Conservation (phyloP, 30 jellyfish, hydroid and myxozoan species). For the Aurelia sp. region DNA sequence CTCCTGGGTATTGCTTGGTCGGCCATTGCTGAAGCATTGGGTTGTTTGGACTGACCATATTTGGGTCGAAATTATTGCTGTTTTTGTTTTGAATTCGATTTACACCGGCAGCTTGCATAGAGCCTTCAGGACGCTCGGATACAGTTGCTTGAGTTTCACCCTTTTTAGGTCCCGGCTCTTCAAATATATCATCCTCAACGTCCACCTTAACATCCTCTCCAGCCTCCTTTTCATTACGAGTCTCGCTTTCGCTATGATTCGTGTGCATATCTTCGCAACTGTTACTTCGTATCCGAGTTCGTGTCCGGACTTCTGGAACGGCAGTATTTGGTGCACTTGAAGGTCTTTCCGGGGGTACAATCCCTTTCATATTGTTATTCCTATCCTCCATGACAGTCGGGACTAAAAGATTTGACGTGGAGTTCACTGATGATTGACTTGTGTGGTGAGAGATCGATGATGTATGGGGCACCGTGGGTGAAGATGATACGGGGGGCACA, state of each 20-base stretch:
- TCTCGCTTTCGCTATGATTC: constrained; percentile 56
- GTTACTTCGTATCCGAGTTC: constrained; percentile 83
- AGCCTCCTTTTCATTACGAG: constrained; percentile 24
- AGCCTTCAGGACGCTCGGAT: not conserved
- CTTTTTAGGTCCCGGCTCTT: constrained; percentile 23
- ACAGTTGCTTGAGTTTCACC: constrained; percentile 1
- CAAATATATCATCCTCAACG: constrained; percentile 53
- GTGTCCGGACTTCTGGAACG: constrained; percentile 72
- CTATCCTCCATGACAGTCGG: constrained; percentile 57
- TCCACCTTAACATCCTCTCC: constrained; percentile 33
- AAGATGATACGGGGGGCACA: constrained; percentile 83
- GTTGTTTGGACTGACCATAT: constrained; percentile 51
- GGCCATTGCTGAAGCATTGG: constrained; percentile 56
- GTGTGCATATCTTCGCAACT: constrained; percentile 87
- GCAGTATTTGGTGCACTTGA: constrained; percentile 94
- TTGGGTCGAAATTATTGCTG: constrained; percentile 19
- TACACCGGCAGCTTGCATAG: not conserved
- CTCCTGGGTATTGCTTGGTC: constrained; percentile 27
- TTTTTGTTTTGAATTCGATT: not conserved
- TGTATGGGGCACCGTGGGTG: constrained; percentile 63
- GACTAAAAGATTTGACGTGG: constrained; percentile 17
- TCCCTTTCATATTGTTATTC: constrained; percentile 69
- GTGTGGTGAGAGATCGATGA: constrained; percentile 20
- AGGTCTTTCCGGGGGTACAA: constrained; percentile 84
- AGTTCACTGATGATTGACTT: not conserved